Conservation (phyloP, 2,888 invertebrate species). For the Pherbina coryleti region DNA sequence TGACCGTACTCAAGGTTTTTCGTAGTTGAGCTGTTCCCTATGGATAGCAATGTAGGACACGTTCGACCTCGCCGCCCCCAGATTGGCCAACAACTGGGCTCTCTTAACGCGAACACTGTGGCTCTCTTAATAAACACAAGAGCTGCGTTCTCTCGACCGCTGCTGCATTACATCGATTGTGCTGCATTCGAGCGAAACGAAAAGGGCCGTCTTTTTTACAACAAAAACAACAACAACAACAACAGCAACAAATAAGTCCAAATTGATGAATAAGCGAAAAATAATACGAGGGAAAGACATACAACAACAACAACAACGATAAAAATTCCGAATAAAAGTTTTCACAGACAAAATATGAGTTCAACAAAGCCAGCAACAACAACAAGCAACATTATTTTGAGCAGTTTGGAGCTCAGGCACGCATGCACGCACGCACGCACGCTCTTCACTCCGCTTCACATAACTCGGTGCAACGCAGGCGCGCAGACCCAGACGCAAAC, state of each 20-base stretch:
- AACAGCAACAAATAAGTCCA: background rate
- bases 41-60: background rate
- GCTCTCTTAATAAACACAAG: background rate
- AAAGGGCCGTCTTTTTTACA: slow-evolving; percentile 1
- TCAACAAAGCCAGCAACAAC: slow-evolving; percentile 24
- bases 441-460: background rate
- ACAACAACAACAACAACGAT: slow-evolving; percentile 17
- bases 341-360: slow-evolving; percentile 31
- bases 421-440: slow-evolving; percentile 33
- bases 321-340: slow-evolving; percentile 25
- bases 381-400: slow-evolving; percentile 2
- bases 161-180: background rate
- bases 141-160: background rate
- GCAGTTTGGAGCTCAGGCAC: slow-evolving; percentile 18
- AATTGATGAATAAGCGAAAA: slow-evolving; percentile 38
- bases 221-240: slow-evolving; percentile 26
- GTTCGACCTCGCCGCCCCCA: background rate
- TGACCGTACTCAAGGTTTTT: slow-evolving; percentile 69
- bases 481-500: slow-evolving; percentile 12
- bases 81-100: background rate
- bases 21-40: slow-evolving; percentile 23
- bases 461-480: slow-evolving; percentile 1
- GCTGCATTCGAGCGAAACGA: background rate
- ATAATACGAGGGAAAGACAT: slow-evolving; percentile 10
- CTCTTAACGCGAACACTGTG: background rate